Conservation (phyloP, 2,113 vertebrate genomes). For the Miniopterus natalensis region DNA sequence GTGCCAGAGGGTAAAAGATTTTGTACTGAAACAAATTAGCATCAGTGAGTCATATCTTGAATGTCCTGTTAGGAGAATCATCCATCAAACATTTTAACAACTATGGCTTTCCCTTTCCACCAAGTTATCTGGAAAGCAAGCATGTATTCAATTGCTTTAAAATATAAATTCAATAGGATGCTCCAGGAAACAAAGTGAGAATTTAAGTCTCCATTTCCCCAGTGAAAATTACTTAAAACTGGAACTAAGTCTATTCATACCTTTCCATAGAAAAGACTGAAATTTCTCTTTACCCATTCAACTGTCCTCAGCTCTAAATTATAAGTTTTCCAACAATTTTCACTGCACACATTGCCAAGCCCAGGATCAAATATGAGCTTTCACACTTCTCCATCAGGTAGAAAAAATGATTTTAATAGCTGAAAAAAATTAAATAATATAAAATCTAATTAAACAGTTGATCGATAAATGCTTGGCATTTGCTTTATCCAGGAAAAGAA, state of each 20-base stretch:
- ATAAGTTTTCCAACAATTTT: conserved; percentile 62
- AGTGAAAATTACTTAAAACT: conserved; percentile 65
- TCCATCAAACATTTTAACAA: conserved; percentile 87
- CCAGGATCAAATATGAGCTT: conserved; percentile 30
- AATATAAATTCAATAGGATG: conserved; percentile 73
- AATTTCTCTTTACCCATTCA: conserved; percentile 67
- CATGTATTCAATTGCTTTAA: conserved; percentile 81
- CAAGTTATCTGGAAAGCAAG: conserved; percentile 77
- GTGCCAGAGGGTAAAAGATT: conserved; percentile 90
- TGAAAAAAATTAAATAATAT: conserved; percentile 65
- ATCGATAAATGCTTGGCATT: conserved; percentile 60
- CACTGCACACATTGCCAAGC: conserved; percentile 67
- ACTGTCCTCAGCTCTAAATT: conserved; percentile 61
- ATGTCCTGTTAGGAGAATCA: conserved; percentile 86
- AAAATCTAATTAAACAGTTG: conserved; percentile 48
- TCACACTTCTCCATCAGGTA: conserved; percentile 64
- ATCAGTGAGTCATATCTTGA: conserved; percentile 90
- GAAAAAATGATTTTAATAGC: conserved; percentile 67
- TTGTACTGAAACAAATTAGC: conserved; percentile 89
- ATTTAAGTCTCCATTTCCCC: conserved; percentile 77
- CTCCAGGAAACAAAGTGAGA: conserved; percentile 73
- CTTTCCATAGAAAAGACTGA: conserved; percentile 75
- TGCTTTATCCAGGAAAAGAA: conserved; percentile 10
- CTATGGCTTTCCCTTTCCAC: conserved; percentile 86
- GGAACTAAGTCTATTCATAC: conserved; percentile 75